Base-by-base conservation (phyloP, 2,888 invertebrate genomes). In the Eristalis arbustorum region DNA sequence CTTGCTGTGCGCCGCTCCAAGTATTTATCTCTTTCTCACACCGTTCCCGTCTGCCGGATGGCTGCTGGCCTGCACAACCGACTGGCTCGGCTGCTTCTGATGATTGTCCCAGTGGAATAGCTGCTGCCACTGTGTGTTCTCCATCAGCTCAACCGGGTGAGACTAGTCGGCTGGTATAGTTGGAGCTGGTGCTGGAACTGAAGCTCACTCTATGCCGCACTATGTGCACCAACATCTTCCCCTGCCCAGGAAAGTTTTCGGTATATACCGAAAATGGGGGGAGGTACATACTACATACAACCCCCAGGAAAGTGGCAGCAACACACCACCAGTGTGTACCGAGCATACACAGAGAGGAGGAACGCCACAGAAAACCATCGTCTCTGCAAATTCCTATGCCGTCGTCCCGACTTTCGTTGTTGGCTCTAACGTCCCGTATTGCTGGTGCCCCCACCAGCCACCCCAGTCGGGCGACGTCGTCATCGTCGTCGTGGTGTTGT, bases 11-110 rank as follows among this genome's bases (percentile, higher is more conserved):
- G 66, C 78, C 69, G 66, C 72, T 79, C 61, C 25, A 75, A 83
- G 68, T 78, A 63, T 78, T 59, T 87, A 87, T 87, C 74, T 83
- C 78, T 83, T 68, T 87, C 83, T 87, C 87, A 82, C 85, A 87
- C 78, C 59, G 28, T 25, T 25, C 37, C 71, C 10, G 40, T 40
- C 28, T 68, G 49, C 31, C 64, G 31, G 69, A 64, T 74, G 49
- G 37, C 28, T 18, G 61, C 40, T 56, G 34, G 49, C 14, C 40
- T 64, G 62, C 23, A 28, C 49, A 22, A 31, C 37, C 62, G 57
- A 11, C 40, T 68, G 76, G 59, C 56, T 63, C 61, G 77, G 23
- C 66, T 67, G 34, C 61, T 75, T 69, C 49, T 23, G 63, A 66
- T 18, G 57, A 59, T 49, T 40, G 37, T 82, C 83, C 78, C 83